Evolutionary conservation across 2,113 vertebrate genomes (phyloP).

Genomic region (Sitta europaea): DNA sequence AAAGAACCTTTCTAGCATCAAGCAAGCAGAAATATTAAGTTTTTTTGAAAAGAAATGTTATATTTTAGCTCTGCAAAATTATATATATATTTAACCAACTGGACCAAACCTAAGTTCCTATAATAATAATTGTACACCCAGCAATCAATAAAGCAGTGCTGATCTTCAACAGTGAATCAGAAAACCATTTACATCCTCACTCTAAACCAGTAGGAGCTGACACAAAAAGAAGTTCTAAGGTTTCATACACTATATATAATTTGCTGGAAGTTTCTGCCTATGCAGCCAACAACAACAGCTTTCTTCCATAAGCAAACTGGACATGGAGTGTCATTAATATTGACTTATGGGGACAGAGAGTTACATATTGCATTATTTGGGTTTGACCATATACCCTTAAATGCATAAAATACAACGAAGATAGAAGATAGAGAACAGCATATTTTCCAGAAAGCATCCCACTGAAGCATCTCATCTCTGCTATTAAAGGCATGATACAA

Average conservation of each 20-base stretch:
- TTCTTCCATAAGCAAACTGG: constrained; percentile 20
- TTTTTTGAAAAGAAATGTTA: background rate
- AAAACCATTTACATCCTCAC: background rate
- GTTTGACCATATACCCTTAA: background rate
- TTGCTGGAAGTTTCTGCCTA: background rate
- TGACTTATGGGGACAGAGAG: constrained; percentile 50
- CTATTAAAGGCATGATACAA: constrained; percentile 57
- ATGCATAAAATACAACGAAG: constrained; percentile 13
- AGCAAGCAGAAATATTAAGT: background rate
- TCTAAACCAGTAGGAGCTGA: background rate
- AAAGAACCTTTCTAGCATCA: background rate
- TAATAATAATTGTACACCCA: background rate
- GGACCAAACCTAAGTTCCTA: background rate
- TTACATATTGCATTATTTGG: background rate
- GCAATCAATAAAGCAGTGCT: background rate
- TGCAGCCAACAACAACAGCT: background rate
- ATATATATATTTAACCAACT: background rate
- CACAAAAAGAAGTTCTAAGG: background rate
- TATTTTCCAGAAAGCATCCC: background rate
- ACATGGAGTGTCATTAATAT: constrained; percentile 23
- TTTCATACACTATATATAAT: background rate
- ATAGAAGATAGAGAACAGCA: background rate
- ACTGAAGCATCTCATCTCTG: constrained; percentile 34
- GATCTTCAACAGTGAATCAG: background rate
- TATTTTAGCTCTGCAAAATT: background rate